Percentiles rank a stretch among this genome's conserved stretches.
These are phyloP conservation scores for Porphyrio hochstetteri DNA, from an alignment of 2,113 vertebrate genomes.

Conservation along the genomic window DNA sequence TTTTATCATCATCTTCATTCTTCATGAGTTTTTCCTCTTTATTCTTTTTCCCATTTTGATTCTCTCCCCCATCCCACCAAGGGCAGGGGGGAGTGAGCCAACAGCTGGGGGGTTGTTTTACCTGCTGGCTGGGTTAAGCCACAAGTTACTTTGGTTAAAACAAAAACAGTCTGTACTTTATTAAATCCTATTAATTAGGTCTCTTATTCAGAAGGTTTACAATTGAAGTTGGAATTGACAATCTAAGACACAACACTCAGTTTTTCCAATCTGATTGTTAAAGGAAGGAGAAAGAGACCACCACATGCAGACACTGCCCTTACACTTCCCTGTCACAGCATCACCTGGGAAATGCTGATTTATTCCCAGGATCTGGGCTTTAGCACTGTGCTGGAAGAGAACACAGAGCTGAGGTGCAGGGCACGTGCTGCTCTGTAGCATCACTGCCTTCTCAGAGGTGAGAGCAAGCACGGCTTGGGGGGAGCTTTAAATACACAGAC, in stretches of 20 bases:
- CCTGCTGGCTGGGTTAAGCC: no score
- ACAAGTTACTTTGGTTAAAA: neutral
- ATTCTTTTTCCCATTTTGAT: no score
- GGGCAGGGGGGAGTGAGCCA: no score
- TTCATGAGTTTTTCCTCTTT: no score
- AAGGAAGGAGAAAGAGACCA: neutral
- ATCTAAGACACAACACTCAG: neutral
- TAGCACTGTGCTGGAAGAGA: no score
- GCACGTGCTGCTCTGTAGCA: neutral
- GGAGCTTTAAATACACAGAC: no score
- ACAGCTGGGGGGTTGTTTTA: no score
- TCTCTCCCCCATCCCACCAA: no score
- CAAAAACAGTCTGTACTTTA: neutral
- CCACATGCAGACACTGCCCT: accelerated
- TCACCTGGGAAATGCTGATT: neutral
- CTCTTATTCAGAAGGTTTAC: neutral
- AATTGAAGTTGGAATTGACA: neutral
- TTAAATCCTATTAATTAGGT: neutral
- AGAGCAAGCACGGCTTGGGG: neutral
- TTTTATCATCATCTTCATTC: no score
- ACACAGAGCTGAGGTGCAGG: accelerated
- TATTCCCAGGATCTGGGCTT: neutral
- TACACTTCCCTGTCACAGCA: accelerated
- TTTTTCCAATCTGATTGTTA: neutral
- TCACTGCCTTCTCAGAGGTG: accelerated